A percentile compares a stretch with the other conserved stretches of the same genome.
Evolutionary conservation across 1,140 invertebrate species (phyloP).

Genomic region (Conopomorpha cramerella): DNA sequence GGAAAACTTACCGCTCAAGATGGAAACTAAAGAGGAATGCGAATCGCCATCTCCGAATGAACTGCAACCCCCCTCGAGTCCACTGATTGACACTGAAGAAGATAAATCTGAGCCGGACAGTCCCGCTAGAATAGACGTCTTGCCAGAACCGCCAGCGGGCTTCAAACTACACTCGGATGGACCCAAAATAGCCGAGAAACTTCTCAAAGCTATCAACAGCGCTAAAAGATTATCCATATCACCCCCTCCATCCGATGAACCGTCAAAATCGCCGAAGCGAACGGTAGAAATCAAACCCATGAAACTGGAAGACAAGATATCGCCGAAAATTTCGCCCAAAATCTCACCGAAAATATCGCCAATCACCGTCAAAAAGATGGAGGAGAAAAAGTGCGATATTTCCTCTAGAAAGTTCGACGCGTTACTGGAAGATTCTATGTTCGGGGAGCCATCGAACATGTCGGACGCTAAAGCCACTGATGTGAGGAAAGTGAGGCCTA

Average conservation of each 20-base stretch:
- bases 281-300: constrained; percentile 18
- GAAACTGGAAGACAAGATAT: constrained; percentile 24
- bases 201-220: constrained; percentile 62
- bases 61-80: constrained; percentile 44
- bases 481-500: constrained; percentile 35
- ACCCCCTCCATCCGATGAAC: constrained; percentile 34
- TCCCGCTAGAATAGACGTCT: constrained; percentile 42
- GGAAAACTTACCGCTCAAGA: too few species aligned
- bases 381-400: too few species aligned
- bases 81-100: constrained; percentile 56
- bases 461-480: constrained; percentile 29
- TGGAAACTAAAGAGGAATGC: too few species aligned
- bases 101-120: constrained; percentile 64
- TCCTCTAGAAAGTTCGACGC: too few species aligned
- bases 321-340: too few species aligned
- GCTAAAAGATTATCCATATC: constrained; percentile 51
- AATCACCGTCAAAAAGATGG: too few species aligned
- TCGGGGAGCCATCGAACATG: constrained; percentile 39
- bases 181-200: constrained; percentile 65
- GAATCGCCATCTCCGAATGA: constrained; percentile 21
- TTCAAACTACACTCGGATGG: constrained; percentile 53
- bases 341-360: too few species aligned
- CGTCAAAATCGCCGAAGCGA: constrained; percentile 26
- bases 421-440: constrained; percentile 43
- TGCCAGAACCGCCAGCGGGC: constrained; percentile 49